Evolutionary conservation across 2,888 invertebrate species (phyloP).

Genomic region (Synanthedon andrenaeformis): DNA sequence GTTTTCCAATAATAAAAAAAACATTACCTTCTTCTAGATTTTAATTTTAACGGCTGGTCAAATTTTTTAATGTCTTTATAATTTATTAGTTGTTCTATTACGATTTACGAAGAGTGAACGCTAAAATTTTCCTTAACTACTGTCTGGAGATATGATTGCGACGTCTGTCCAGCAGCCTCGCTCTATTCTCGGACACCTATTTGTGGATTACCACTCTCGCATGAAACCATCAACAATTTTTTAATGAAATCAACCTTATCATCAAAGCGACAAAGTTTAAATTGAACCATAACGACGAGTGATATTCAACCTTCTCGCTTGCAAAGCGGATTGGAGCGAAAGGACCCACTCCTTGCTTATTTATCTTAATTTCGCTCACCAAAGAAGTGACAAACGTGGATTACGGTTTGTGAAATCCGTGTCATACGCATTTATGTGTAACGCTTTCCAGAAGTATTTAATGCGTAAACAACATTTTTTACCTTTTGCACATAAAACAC

Average conservation of each 20-base stretch:
- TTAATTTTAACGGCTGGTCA: background rate
- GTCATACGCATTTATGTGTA: conserved; percentile 24
- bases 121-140: conserved; percentile 28
- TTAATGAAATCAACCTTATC: conserved; percentile 39
- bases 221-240: conserved; percentile 38
- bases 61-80: background rate
- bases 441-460: conserved; percentile 22
- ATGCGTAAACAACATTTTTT: conserved; percentile 2
- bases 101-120: background rate
- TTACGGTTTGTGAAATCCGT: conserved; percentile 41
- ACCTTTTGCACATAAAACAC: background rate
- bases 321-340: conserved; percentile 34
- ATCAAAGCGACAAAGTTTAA: conserved; percentile 27
- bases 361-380: conserved; percentile 61
- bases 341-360: conserved; percentile 62
- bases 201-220: conserved; percentile 56
- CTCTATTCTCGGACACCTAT: conserved; percentile 68
- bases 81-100: background rate
- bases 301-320: conserved; percentile 30
- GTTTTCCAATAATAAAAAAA: too few species aligned
- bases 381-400: conserved; percentile 56
- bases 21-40: too few species aligned
- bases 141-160: conserved; percentile 39
- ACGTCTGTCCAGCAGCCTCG: conserved; percentile 54
- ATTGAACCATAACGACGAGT: conserved; percentile 17